Percentiles rank a stretch among this genome's conserved stretches.
phyloP scores from a whole-genome alignment of 2,113 vertebrate species.

The Catharus fuscescens region DNA sequence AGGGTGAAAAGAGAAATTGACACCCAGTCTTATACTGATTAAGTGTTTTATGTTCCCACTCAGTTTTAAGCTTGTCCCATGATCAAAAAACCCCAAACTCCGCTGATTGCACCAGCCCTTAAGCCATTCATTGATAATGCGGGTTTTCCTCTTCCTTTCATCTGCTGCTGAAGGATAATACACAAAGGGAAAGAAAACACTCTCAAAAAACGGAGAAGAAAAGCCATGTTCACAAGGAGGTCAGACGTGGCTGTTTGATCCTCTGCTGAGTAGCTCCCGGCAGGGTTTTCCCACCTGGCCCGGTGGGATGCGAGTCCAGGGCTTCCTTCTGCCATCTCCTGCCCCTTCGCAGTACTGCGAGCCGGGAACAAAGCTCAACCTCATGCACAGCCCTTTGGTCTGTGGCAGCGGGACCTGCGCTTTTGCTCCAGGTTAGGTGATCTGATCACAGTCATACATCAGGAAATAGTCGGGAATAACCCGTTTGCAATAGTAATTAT shows the following conservation, averaged over 20 bases:
- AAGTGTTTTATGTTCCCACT: neutral
- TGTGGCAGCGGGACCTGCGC: neutral
- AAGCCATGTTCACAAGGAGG: neutral
- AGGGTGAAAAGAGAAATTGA: neutral
- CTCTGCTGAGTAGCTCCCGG: neutral
- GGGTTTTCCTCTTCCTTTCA: neutral
- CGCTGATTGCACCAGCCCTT: rapidly evolving
- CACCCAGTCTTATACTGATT: neutral
- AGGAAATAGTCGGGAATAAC: neutral
- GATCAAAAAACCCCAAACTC: neutral
- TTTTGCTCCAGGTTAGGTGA: neutral
- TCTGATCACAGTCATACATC: neutral
- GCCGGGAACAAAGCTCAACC: neutral
- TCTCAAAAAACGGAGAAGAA: neutral
- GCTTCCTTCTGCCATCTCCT: slow-evolving; percentile 60
- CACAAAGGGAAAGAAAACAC: neutral
- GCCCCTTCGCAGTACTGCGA: slow-evolving; percentile 10
- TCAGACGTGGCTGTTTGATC: neutral
- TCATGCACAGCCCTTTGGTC: rapidly evolving
- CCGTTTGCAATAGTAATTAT: neutral
- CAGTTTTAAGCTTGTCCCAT: neutral
- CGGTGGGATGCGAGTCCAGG: neutral
- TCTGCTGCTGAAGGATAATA: neutral
- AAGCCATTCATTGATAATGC: neutral
- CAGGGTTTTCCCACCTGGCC: neutral